Percentiles rank a stretch among this genome's conserved stretches.
Conservation (phyloP, 92 coral and sea anemone species). For the Micromussa lordhowensis region DNA sequence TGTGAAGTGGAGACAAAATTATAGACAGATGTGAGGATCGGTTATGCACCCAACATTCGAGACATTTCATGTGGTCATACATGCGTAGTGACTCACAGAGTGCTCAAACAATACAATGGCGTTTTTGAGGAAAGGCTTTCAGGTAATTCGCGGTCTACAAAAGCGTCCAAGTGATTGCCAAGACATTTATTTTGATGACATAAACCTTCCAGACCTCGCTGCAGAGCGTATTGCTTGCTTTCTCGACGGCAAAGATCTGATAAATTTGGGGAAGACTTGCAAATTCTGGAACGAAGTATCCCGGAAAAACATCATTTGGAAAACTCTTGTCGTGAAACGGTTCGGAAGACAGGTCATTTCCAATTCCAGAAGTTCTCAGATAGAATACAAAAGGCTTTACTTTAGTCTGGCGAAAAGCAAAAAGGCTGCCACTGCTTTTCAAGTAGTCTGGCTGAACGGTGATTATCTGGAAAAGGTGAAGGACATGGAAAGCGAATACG, state of each 20-base stretch:
- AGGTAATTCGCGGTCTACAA: background rate
- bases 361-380: background rate
- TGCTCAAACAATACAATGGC: no score
- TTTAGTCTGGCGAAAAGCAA: conserved; percentile 61
- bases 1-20: no score
- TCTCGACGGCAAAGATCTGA: conserved; percentile 68
- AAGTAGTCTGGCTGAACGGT: conserved; percentile 55
- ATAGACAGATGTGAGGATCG: no score
- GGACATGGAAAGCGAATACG: conserved; percentile 68
- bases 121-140: conserved; percentile 11
- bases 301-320: conserved; percentile 65
- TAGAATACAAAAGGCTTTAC: conserved; percentile 67
- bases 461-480: conserved; percentile 68
- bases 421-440: conserved; percentile 57
- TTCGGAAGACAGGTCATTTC: conserved; percentile 51
- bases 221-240: conserved; percentile 74
- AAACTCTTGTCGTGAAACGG: conserved; percentile 54
- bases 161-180: background rate
- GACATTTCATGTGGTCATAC: no score
- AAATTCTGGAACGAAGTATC: conserved; percentile 69
- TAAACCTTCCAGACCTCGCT: conserved; percentile 60
- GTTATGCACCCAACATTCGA: no score
- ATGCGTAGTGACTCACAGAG: no score
- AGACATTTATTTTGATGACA: background rate
- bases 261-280: conserved; percentile 76